A percentile compares a stretch with the other conserved stretches of the same genome.
Conservation (phyloP, 2,888 invertebrate genomes). For the Trichogramma dendrolimi region DNA sequence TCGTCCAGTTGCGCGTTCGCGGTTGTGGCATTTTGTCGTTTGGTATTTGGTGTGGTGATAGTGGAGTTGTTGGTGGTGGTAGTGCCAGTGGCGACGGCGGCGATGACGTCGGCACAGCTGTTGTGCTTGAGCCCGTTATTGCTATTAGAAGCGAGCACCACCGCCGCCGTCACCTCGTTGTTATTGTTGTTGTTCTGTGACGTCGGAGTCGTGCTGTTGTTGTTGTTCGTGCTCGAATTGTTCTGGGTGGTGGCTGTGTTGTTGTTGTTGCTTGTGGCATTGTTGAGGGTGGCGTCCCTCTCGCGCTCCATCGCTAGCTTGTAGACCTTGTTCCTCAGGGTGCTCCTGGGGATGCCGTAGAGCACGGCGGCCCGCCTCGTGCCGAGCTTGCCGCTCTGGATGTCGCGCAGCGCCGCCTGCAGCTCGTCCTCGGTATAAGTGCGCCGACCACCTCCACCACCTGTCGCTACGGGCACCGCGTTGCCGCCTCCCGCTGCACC, state of each 20-base stretch:
- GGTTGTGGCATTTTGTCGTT: constrained; percentile 46
- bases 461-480: constrained; percentile 59
- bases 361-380: constrained; percentile 90
- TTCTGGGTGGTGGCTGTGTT: constrained; percentile 48
- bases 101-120: constrained; percentile 30
- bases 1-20: constrained; percentile 50
- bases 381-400: constrained; percentile 87
- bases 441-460: constrained; percentile 63
- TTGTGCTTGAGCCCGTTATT: background rate
- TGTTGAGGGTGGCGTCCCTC: constrained; percentile 60
- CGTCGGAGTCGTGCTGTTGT: constrained; percentile 43
- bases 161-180: constrained; percentile 23
- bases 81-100: constrained; percentile 37
- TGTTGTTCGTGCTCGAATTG: constrained; percentile 23
- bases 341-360: constrained; percentile 95
- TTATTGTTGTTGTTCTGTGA: constrained; percentile 31
- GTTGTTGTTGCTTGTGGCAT: constrained; percentile 26
- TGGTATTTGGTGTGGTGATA: constrained; percentile 46
- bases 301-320: constrained; percentile 72
- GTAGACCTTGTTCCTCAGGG: constrained; percentile 91
- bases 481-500: constrained; percentile 76
- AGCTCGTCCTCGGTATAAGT: constrained; percentile 95
- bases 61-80: constrained; percentile 43
- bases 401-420: constrained; percentile 88
- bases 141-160: background rate